phyloP scores from a whole-genome alignment of 2,113 vertebrate genomes.

The Rhinogobius similis region DNA sequence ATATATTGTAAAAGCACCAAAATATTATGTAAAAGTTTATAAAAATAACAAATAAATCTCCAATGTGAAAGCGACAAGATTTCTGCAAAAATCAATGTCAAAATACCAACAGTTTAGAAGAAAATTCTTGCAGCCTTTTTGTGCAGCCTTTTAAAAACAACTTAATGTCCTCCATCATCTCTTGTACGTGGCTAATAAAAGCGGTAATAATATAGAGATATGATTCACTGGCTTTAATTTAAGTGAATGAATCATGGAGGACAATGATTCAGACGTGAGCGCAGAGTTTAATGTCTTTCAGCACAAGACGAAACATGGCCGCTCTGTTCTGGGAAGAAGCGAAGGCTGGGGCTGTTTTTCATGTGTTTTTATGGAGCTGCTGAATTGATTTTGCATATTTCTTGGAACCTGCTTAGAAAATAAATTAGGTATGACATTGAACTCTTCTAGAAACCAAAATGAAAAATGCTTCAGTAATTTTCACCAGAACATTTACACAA shows the following conservation, averaged over 20 bases:
- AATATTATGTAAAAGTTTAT: too few species aligned
- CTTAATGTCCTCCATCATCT: background rate
- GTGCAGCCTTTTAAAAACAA: background rate
- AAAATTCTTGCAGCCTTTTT: too few species aligned
- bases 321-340: constrained; percentile 3
- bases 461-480: background rate
- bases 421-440: background rate
- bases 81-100: background rate
- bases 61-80: too few species aligned
- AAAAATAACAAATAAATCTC: too few species aligned
- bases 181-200: background rate
- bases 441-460: background rate
- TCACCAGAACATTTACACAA: background rate
- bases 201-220: background rate
- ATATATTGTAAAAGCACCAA: too few species aligned
- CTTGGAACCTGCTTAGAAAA: constrained; percentile 29
- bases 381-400: constrained; percentile 30
- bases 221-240: constrained; percentile 19
- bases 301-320: background rate
- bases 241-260: constrained; percentile 18
- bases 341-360: background rate
- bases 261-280: constrained; percentile 19
- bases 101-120: background rate
- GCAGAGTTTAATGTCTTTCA: constrained; percentile 4
- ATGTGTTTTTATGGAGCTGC: background rate